Evolutionary conservation across 2,797 vertebrate species (phyloP).

Genomic region (Bradypodion pumilum): DNA sequence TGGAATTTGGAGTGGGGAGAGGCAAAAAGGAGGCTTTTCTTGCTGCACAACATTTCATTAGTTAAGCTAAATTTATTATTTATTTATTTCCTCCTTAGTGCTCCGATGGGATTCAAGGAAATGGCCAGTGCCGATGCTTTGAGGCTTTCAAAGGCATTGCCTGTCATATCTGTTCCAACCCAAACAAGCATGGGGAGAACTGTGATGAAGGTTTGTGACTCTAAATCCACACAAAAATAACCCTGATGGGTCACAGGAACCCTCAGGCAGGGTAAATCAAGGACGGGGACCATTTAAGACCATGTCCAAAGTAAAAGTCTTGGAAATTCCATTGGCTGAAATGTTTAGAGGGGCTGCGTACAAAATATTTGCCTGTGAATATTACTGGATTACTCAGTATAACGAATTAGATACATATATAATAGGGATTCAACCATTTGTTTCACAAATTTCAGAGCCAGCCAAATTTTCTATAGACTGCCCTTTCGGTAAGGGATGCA

Average conservation of each 20-base stretch:
- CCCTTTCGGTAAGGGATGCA: too few species aligned
- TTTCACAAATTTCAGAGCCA: not conserved
- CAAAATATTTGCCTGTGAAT: not conserved
- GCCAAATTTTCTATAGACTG: not conserved
- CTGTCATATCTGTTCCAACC: slow-evolving; percentile 91
- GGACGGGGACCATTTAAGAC: not conserved
- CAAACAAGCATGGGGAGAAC: slow-evolving; percentile 85
- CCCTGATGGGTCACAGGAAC: not conserved
- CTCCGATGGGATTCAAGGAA: slow-evolving; percentile 85
- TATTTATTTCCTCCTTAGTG: slow-evolving; percentile 84
- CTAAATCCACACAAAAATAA: not conserved
- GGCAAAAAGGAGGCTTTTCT: not conserved
- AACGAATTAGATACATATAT: not conserved
- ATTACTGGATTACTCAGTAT: not conserved
- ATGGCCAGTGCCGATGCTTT: slow-evolving; percentile 87
- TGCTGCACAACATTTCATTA: not conserved
- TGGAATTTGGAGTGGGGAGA: too few species aligned
- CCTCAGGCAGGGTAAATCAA: not conserved
- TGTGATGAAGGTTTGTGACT: slow-evolving; percentile 87
- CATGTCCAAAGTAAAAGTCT: not conserved
- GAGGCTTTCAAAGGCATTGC: slow-evolving; percentile 85
- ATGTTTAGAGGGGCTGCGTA: not conserved
- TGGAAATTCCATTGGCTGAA: not conserved
- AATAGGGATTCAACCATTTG: not conserved
- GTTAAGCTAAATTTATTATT: not conserved